Base-by-base conservation (phyloP, 2,797 vertebrate genomes). In the Sciurus carolinensis region DNA sequence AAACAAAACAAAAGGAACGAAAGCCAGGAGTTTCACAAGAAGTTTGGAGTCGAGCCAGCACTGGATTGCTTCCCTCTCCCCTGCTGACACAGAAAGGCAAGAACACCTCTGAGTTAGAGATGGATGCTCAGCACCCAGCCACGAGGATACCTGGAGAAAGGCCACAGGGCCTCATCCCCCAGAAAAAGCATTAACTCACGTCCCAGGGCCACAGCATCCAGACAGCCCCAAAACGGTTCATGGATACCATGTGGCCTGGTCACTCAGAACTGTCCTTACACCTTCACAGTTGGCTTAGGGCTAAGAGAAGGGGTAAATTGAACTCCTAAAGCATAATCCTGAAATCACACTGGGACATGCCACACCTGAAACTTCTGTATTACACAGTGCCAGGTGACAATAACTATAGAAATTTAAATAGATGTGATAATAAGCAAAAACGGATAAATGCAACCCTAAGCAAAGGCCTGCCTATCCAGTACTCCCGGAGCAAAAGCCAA, bases 11-110 rank as follows among this genome's bases (percentile, higher is more conserved):
- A 94, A 85, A 50, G 59, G 75, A 88, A 76, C 81, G 79, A 62
- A 87, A 91, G 72, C 89, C 76, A 73, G n/a, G 89, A 39, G 47
- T 87, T 91, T 95, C 85, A 66, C 76, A 89, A 59, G 90, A 90
- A 90, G 47, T 26, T 2, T 86, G 82, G 87, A 69, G 50, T 75
- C 80, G 1, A 15, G 83, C 84, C 89, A 81, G 72, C 0, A 1
- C 42, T 30, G 33, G 42, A 24, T 11, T 67, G 59, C 71, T 87
- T 85, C 66, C 3, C 6, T 75, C 86, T 72, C 69, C n/a, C 17
- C 20, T 17, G n/a, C 5, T 33, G 76, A 86, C 79, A 82, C 26
- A 77, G 59, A 69, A 88, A 59, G n/a, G 36, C 72, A 87, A 88
- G 76, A 3, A 18, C 5, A 30, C n/a, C n/a, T 71, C 75, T 24